Evolutionary conservation across 2,797 vertebrate genomes (phyloP).

Genomic region (Dendrocincla fuliginosa): DNA sequence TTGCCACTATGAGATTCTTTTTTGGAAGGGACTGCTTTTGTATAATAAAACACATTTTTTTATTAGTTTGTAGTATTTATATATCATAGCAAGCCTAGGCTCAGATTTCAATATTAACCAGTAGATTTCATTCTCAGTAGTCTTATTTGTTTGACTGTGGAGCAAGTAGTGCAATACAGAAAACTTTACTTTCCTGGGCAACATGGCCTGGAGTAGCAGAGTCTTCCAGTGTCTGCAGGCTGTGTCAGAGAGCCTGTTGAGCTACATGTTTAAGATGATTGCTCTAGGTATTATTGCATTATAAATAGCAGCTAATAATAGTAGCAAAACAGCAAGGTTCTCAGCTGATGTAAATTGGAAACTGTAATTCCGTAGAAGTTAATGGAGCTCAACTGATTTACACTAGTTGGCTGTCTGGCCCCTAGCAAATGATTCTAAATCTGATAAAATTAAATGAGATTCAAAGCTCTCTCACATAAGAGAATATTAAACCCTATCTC

Average conservation of each 20-base stretch:
- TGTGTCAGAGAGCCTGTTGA: conserved; percentile 33
- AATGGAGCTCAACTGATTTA: conserved; percentile 69
- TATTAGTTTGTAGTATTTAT: not conserved
- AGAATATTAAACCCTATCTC: conserved; percentile 58
- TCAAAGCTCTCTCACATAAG: conserved; percentile 52
- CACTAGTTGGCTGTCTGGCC: conserved; percentile 63
- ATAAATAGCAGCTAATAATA: conserved; percentile 66
- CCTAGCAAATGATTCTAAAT: conserved; percentile 61
- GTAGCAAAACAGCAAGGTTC: conserved; percentile 53
- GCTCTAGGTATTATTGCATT: conserved; percentile 41
- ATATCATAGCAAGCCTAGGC: not conserved
- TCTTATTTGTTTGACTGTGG: not conserved
- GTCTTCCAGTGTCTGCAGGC: not conserved
- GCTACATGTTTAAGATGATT: conserved; percentile 36
- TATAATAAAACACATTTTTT: not conserved
- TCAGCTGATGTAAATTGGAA: conserved; percentile 67
- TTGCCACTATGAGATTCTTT: not conserved
- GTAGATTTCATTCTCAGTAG: not conserved
- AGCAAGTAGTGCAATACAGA: not conserved
- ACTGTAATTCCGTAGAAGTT: conserved; percentile 61
- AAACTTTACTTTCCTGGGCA: not conserved
- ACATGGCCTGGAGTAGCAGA: not conserved
- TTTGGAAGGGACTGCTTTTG: not conserved
- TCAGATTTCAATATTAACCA: not conserved
- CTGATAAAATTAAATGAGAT: conserved; percentile 72